Conservation (phyloP, 2,888 invertebrate species). For the Candidula unifasciata region DNA sequence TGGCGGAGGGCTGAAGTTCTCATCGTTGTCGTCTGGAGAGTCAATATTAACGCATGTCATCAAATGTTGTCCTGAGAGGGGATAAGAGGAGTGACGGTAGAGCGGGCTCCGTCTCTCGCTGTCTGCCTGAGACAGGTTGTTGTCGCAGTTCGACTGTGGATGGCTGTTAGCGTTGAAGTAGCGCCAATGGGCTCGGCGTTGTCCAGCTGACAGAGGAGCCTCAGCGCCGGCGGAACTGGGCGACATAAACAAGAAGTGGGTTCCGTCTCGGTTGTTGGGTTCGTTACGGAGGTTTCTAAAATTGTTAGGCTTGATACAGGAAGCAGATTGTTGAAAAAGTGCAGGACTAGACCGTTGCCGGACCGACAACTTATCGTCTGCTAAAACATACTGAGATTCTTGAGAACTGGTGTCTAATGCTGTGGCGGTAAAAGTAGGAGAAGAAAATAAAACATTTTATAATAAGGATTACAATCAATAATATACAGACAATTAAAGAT, state of each 20-base stretch:
- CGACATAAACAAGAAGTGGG: conserved; percentile 34
- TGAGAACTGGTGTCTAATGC: conserved; percentile 29
- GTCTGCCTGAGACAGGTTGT: conserved; percentile 49
- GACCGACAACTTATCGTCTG: conserved; percentile 28
- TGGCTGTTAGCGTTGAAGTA: conserved; percentile 53
- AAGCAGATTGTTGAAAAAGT: conserved; percentile 36
- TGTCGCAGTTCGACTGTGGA: conserved; percentile 52
- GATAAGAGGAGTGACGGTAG: conserved; percentile 49
- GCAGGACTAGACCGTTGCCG: conserved; percentile 48
- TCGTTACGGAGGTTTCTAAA: neutral
- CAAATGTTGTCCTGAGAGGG: conserved; percentile 48
- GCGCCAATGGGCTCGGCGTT: conserved; percentile 51
- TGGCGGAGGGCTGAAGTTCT: conserved; percentile 48
- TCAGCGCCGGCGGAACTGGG: conserved; percentile 22
- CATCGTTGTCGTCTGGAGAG: conserved; percentile 52
- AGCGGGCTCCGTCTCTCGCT: conserved; percentile 32
- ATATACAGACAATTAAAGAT: too few relatives aligned
- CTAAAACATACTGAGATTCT: neutral
- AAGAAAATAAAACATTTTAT: neutral
- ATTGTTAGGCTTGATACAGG: conserved; percentile 23
- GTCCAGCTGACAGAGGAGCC: conserved; percentile 46
- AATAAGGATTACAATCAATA: too few relatives aligned
- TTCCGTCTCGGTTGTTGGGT: neutral
- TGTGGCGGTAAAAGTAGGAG: neutral
- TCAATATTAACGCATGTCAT: conserved; percentile 51